These are phyloP conservation scores for Autographa pulchrina DNA, from an alignment of 2,888 invertebrate species.

Conservation along the genomic window DNA sequence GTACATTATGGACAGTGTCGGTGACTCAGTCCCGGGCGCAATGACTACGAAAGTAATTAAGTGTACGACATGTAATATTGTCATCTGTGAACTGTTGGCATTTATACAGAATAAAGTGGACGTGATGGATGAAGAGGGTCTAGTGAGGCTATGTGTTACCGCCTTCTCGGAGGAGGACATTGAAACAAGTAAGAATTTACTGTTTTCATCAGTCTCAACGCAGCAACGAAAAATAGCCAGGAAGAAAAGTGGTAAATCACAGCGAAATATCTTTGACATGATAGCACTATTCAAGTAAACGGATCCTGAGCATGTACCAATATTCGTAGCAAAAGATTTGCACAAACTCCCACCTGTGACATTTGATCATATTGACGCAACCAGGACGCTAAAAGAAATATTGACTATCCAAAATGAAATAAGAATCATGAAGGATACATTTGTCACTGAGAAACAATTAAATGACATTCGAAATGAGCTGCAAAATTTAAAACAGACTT, in stretches of 20 bases:
- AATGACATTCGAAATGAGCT: background rate
- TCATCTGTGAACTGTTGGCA: slow-evolving; percentile 7
- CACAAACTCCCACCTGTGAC: slow-evolving; percentile 10
- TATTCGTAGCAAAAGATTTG: slow-evolving; percentile 9
- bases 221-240: slow-evolving; percentile 9
- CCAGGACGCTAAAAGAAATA: slow-evolving; percentile 7
- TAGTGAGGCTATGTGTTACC: slow-evolving; percentile 10
- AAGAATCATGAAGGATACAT: slow-evolving; percentile 3
- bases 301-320: slow-evolving; percentile 8
- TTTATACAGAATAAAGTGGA: no score
- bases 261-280: slow-evolving; percentile 7
- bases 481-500: slow-evolving; percentile 2
- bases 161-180: slow-evolving; percentile 8
- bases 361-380: slow-evolving; percentile 11
- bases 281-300: slow-evolving; percentile 10
- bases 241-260: slow-evolving; percentile 7
- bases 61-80: slow-evolving; percentile 10
- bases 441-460: slow-evolving; percentile 10
- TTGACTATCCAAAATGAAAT: slow-evolving; percentile 8
- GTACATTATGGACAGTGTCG: background rate
- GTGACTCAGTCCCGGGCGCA: slow-evolving; percentile 9
- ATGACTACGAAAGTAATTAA: background rate
- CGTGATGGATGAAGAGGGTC: background rate
- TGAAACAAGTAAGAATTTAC: slow-evolving; percentile 5
- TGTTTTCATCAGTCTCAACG: slow-evolving; percentile 5